Evolutionary conservation across 2,797 vertebrate species (phyloP).

Genomic region (Ctenopoma kingsleyae): DNA sequence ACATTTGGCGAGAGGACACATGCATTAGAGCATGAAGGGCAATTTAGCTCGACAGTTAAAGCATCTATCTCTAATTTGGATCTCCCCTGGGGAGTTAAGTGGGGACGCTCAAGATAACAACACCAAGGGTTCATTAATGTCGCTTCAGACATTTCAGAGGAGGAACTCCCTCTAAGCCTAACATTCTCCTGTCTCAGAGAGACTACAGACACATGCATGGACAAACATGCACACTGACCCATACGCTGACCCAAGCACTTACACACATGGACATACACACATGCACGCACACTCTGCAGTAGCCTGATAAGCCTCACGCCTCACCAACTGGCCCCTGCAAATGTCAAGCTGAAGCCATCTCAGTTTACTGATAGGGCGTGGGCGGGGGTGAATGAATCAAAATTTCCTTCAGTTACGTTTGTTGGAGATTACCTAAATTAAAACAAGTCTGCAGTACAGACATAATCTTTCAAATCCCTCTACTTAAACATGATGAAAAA

Average conservation of each 20-base stretch:
- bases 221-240: constrained; percentile 37
- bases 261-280: constrained; percentile 28
- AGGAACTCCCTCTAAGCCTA: constrained; percentile 28
- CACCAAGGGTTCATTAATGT: constrained; percentile 74
- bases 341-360: constrained; percentile 72
- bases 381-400: constrained; percentile 54
- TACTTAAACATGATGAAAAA: constrained; percentile 56
- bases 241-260: constrained; percentile 12
- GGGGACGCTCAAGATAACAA: constrained; percentile 70
- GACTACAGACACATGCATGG: constrained; percentile 35
- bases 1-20: constrained; percentile 44
- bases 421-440: constrained; percentile 65
- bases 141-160: constrained; percentile 66
- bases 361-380: constrained; percentile 60
- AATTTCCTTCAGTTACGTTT: constrained; percentile 62
- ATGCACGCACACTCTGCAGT: constrained; percentile 41
- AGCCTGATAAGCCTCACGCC: constrained; percentile 71
- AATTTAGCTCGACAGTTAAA: constrained; percentile 68
- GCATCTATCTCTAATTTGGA: constrained; percentile 67
- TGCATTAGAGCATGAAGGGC: constrained; percentile 57
- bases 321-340: constrained; percentile 74
- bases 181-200: constrained; percentile 43
- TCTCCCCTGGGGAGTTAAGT: constrained; percentile 73
- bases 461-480: constrained; percentile 68
- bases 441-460: constrained; percentile 58